Evolutionary conservation across 1,140 invertebrate genomes (phyloP).

Genomic region (Panagrolaimus sp.): DNA sequence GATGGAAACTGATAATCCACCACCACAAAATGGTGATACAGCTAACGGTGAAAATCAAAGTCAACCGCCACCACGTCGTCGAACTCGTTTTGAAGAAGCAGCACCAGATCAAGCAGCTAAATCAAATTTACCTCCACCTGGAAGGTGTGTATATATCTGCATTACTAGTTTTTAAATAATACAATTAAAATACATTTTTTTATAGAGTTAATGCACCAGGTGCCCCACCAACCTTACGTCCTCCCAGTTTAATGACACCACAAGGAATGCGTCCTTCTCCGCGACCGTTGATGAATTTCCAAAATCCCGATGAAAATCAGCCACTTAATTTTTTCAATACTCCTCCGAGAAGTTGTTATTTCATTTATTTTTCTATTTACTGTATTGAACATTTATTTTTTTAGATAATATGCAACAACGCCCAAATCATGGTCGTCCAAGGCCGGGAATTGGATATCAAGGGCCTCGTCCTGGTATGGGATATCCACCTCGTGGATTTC

Average conservation of each 20-base stretch:
- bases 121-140: not conserved
- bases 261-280: not conserved
- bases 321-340: slow-evolving; percentile 2
- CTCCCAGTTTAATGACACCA: not conserved
- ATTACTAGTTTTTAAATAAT: not conserved
- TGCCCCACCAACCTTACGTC: not conserved
- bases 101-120: slow-evolving; percentile 1
- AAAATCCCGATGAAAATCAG: not conserved
- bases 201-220: not conserved
- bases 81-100: not conserved
- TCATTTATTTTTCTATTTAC: not conserved
- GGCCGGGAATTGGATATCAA: slow-evolving; percentile 11
- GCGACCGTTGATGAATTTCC: not conserved
- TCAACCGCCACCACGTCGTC: not conserved
- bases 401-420: not conserved
- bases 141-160: not conserved
- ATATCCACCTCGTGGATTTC: slow-evolving; percentile 21
- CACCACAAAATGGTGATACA: too few species aligned
- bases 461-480: slow-evolving; percentile 2
- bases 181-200: too few species aligned
- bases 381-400: not conserved
- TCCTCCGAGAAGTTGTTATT: not conserved
- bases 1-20: too few species aligned
- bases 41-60: too few species aligned
- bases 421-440: not conserved